Evolutionary conservation across 2,888 invertebrate genomes (phyloP), one percentile per base, ranked within the genome.

Genomic region (Auanema sp.): DNA sequence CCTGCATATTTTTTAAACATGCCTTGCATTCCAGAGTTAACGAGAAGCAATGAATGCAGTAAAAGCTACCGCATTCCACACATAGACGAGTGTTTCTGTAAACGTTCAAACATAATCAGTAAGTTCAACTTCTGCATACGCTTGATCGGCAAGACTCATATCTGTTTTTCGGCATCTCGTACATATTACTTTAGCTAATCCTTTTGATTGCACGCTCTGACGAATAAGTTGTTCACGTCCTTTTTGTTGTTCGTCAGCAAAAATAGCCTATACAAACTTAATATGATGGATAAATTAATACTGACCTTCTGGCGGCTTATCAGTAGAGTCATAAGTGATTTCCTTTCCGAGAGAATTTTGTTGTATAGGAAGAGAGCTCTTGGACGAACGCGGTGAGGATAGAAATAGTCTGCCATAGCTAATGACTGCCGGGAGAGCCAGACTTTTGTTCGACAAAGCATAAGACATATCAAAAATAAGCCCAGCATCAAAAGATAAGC

Each of bases 11-110:
- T 16, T 65, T 33, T 33, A 8, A 33, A 8, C 33, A 33, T 33
- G 3, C 67, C 11, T 67, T 64, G 56, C 73, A 73, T 54, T 65
- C 58, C 14, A 64, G 47, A 55, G 57, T 66, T 14, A 73, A 49
- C 24, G 51, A 71, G 60, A 74, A 79, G 55, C 79, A 79, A 47
- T 70, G 65, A 40, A 79, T 67, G 54, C 79, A 79, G 59, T 78
- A 79, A 49, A 79, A 65, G 3, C 74, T 60, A 40, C 68, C 67
- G 50, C 79, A 79, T 14, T 70, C 60, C 10, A 69, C 58, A 54
- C 79, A 79, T 11, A 77, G 54, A n/a, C 79, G 67, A 14, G 71
- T 67, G 64, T 76, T 78, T 43, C 72, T 78, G 54, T 21, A 52
- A 23, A 40, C 14, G 12, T 21, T n/a, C n/a, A 12, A 58, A 10